A percentile compares a stretch with the other conserved stretches of the same genome.
Conservation (phyloP, 2,888 invertebrate genomes). For the Aphrophora alni region DNA sequence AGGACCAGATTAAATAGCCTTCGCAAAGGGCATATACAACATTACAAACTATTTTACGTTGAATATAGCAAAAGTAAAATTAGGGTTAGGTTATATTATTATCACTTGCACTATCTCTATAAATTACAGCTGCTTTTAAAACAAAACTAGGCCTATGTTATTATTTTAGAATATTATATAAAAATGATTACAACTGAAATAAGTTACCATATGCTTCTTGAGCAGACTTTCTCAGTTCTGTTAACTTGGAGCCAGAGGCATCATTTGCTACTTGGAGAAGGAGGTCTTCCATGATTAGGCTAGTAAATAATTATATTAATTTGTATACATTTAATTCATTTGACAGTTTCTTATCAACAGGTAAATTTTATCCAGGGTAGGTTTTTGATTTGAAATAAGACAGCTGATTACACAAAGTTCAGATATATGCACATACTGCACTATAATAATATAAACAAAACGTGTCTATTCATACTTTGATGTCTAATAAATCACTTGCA, state of each 20-base stretch:
- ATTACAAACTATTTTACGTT: too few relatives aligned
- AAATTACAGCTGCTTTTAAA: too few relatives aligned
- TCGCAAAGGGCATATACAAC: too few relatives aligned
- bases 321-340: background rate
- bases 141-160: too few relatives aligned
- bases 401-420: background rate
- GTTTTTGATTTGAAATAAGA: background rate
- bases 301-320: background rate
- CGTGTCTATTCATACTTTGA: background rate
- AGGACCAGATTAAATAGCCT: too few relatives aligned
- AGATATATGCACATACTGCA: background rate
- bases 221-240: constrained; percentile 77
- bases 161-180: too few relatives aligned
- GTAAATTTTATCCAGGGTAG: background rate
- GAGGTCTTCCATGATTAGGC: constrained; percentile 78
- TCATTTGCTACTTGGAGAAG: constrained; percentile 85
- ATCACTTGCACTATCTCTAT: too few relatives aligned
- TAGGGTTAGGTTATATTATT: too few relatives aligned
- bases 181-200: constrained; percentile 35
- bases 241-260: constrained; percentile 78
- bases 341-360: constrained; percentile 18
- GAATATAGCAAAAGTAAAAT: too few relatives aligned
- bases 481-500: too few relatives aligned
- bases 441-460: background rate
- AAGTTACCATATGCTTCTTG: constrained; percentile 86